Percentiles rank a stretch among this genome's conserved stretches.
Conservation (phyloP, 2,888 invertebrate species). For the Athalia cordata region DNA sequence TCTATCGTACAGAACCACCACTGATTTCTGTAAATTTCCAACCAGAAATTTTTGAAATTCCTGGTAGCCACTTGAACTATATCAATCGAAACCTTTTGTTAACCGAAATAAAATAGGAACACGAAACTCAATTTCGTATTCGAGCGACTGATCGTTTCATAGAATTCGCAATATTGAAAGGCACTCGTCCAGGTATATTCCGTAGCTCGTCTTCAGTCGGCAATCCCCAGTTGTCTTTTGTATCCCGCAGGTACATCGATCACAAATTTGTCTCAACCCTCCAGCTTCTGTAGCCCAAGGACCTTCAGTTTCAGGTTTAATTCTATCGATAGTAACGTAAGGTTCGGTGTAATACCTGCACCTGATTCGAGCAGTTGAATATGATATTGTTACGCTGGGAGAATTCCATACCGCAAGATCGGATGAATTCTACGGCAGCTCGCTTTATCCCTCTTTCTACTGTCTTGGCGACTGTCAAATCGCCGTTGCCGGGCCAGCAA, state of each 20-base stretch:
- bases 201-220: background rate
- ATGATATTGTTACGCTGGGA: too few relatives aligned
- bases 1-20: too few relatives aligned
- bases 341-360: background rate
- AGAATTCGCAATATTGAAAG: background rate
- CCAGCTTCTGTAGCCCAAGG: background rate
- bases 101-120: constrained; percentile 21
- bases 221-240: too few relatives aligned
- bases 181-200: background rate
- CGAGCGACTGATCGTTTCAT: background rate
- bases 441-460: too few relatives aligned
- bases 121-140: constrained; percentile 3
- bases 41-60: background rate
- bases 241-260: too few relatives aligned
- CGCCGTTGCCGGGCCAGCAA: too few relatives aligned
- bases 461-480: too few relatives aligned
- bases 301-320: background rate
- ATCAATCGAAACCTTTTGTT: constrained; percentile 16
- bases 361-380: background rate
- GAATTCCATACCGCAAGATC: too few relatives aligned
- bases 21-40: background rate
- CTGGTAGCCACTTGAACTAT: constrained; percentile 18
- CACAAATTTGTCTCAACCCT: background rate
- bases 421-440: too few relatives aligned
- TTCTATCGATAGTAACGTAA: background rate